phyloP scores from a whole-genome alignment of 2,888 invertebrate genomes.

The Timandra comae region DNA sequence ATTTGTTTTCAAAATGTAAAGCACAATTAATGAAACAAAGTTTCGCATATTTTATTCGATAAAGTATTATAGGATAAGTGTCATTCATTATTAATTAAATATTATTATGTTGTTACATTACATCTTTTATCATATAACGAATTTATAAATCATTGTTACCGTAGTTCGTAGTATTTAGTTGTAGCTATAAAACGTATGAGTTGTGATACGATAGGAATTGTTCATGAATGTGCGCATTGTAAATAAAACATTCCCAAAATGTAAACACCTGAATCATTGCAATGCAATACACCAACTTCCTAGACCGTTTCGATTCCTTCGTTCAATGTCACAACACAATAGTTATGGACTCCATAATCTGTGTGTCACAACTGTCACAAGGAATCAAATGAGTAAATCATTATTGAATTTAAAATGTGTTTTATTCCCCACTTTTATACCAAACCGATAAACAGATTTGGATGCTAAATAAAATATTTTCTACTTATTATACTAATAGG shows the following conservation, averaged over 20 bases:
- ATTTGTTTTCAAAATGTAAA: constrained; percentile 30
- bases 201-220: constrained; percentile 40
- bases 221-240: constrained; percentile 30
- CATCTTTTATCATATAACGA: constrained; percentile 62
- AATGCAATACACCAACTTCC: constrained; percentile 25
- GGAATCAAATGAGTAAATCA: constrained; percentile 36
- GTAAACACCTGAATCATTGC: constrained; percentile 21
- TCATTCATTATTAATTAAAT: constrained; percentile 45
- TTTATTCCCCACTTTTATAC: constrained; percentile 22
- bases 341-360: too few species aligned
- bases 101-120: constrained; percentile 43
- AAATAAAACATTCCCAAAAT: constrained; percentile 26
- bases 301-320: constrained; percentile 23
- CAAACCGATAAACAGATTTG: too few species aligned
- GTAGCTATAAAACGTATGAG: constrained; percentile 31
- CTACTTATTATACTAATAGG: too few species aligned
- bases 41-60: constrained; percentile 37
- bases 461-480: too few species aligned
- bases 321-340: constrained; percentile 24
- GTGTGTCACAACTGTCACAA: constrained; percentile 32
- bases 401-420: constrained; percentile 27
- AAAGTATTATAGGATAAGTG: constrained; percentile 56
- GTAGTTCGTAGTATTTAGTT: constrained; percentile 48
- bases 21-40: constrained; percentile 31
- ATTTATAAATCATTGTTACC: constrained; percentile 69